Percentiles rank a stretch among this genome's conserved stretches.
phyloP scores from a whole-genome alignment of 2,797 vertebrate genomes.

The Peromyscus attwateri region DNA sequence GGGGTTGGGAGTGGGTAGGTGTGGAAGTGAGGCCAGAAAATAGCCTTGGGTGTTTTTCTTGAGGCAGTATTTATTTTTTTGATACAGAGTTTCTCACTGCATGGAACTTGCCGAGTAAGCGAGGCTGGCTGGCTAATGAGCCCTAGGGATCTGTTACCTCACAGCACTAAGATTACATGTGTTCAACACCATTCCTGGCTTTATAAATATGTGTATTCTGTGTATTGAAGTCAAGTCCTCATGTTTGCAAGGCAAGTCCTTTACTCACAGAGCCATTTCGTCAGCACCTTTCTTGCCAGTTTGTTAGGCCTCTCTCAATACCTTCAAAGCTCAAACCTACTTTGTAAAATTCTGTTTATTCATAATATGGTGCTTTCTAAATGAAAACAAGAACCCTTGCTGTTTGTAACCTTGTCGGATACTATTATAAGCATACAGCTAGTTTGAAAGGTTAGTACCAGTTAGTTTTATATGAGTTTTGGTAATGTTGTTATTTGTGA shows the following conservation, averaged over 20 bases:
- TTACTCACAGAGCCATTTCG: neutral
- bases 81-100: neutral
- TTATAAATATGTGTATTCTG: neutral
- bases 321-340: conserved; percentile 19
- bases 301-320: neutral
- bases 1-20: neutral
- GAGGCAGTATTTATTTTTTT: neutral
- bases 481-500: conserved; percentile 58
- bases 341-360: conserved; percentile 18
- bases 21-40: neutral
- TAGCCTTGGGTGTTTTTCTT: neutral
- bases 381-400: conserved; percentile 35
- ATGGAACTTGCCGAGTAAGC: neutral
- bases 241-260: neutral
- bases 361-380: conserved; percentile 22
- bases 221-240: neutral
- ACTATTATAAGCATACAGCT: neutral
- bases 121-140: neutral
- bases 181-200: neutral
- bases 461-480: neutral
- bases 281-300: neutral
- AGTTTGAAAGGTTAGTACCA: conserved; percentile 12
- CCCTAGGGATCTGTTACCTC: neutral
- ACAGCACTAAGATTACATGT: neutral
- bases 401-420: conserved; percentile 29